Conservation (phyloP, 1,140 invertebrate species). For the Cherax destructor region DNA sequence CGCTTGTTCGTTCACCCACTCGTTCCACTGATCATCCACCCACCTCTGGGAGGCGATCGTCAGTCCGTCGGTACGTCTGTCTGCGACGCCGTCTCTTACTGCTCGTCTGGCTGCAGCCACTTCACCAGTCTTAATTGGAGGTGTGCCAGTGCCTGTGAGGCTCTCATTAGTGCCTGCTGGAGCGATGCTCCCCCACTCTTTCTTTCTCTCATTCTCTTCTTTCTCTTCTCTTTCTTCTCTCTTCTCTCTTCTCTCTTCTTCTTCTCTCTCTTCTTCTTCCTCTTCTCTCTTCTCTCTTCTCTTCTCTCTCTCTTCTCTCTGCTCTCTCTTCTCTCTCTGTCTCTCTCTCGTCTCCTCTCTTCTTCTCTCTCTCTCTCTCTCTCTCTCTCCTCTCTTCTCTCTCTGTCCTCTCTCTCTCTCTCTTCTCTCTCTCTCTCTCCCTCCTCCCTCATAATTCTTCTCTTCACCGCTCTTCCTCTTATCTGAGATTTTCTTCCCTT, state of each 20-base stretch:
- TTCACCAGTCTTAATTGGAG: constrained; percentile 47
- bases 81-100: neutral
- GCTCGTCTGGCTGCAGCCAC: constrained; percentile 20
- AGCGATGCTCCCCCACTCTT: neutral
- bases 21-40: no score
- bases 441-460: no score
- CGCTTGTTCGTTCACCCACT: no score
- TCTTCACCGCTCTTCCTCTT: no score
- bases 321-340: neutral
- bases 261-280: neutral
- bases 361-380: no score
- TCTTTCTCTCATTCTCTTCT: neutral
- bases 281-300: neutral
- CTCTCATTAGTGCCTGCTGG: constrained; percentile 48
- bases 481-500: no score
- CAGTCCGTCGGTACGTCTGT: neutral
- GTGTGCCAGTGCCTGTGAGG: constrained; percentile 43
- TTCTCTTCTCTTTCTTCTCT: neutral
- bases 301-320: neutral
- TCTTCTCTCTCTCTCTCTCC: no score
- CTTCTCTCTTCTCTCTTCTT: neutral
- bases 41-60: neutral
- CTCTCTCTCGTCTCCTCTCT: neutral
- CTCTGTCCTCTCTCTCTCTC: no score
- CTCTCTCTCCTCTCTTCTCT: no score